phyloP scores from a whole-genome alignment of 2,888 invertebrate species.

The Cerceris rybyensis region DNA sequence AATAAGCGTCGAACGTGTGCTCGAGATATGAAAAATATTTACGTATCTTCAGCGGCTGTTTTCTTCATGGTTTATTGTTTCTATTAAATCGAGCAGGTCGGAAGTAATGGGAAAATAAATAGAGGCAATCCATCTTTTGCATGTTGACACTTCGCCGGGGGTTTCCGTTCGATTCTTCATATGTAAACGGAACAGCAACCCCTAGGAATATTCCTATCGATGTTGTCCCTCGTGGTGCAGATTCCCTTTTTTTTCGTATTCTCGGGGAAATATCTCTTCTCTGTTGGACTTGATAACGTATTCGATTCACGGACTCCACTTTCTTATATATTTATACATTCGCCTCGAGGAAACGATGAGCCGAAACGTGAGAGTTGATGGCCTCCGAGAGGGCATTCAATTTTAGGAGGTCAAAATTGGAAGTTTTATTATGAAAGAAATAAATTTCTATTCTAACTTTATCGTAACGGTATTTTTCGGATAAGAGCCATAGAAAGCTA shows the following conservation, averaged over 20 bases:
- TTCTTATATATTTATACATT: conserved; percentile 53
- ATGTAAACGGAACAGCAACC: conserved; percentile 29
- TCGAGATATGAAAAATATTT: background rate
- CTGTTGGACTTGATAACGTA: conserved; percentile 13
- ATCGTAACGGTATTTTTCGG: too few relatives aligned
- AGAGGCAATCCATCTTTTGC: conserved; percentile 38
- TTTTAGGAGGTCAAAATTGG: background rate
- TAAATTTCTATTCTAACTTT: too few relatives aligned
- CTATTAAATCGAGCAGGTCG: conserved; percentile 3
- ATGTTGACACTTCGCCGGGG: conserved; percentile 41
- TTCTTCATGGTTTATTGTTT: conserved; percentile 5
- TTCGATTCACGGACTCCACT: conserved; percentile 45
- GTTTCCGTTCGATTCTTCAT: conserved; percentile 46
- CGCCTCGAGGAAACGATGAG: conserved; percentile 33
- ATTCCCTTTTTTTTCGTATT: conserved; percentile 18
- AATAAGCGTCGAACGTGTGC: background rate
- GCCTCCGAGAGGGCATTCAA: conserved; percentile 12
- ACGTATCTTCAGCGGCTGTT: background rate
- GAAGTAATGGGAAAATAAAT: conserved; percentile 39
- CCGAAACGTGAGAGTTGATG: conserved; percentile 8
- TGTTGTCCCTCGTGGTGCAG: conserved; percentile 21
- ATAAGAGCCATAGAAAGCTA: too few relatives aligned
- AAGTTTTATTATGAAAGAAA: too few relatives aligned
- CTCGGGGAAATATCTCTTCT: background rate
- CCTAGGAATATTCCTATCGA: conserved; percentile 12